Evolutionary conservation across 1,140 invertebrate genomes (phyloP).

Genomic region (Pachyrhynchus sulphureomaculatus): DNA sequence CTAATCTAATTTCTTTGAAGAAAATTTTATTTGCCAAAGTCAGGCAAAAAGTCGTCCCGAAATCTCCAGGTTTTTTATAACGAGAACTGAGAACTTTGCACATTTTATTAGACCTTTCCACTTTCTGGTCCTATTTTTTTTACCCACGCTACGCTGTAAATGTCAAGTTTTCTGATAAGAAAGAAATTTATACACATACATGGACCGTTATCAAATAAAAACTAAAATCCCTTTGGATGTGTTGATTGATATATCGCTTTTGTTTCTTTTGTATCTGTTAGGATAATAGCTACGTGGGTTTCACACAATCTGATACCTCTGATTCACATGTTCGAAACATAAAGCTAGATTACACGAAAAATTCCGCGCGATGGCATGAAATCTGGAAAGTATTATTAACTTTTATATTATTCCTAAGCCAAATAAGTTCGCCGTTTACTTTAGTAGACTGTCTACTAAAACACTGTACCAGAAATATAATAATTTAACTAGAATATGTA

Average conservation of each 20-base stretch:
- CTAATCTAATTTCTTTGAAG: too few relatives aligned
- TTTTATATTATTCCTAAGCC: too few relatives aligned
- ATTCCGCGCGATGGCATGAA: too few relatives aligned
- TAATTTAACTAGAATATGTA: too few relatives aligned
- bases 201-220: conserved; percentile 31
- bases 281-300: conserved; percentile 7
- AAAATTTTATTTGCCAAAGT: too few relatives aligned
- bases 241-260: conserved; percentile 32
- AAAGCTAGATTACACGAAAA: too few relatives aligned
- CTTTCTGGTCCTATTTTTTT: conserved; percentile 22
- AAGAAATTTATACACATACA: conserved; percentile 25
- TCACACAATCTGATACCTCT: conserved; percentile 16
- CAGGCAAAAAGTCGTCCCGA: not conserved
- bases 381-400: too few relatives aligned
- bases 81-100: conserved; percentile 1
- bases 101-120: conserved; percentile 25
- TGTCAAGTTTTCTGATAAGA: conserved; percentile 24
- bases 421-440: too few relatives aligned
- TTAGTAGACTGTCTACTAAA: too few relatives aligned
- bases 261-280: conserved; percentile 23
- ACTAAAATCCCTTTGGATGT: conserved; percentile 27
- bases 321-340: conserved; percentile 17
- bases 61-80: not conserved
- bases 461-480: too few relatives aligned
- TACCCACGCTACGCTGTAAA: conserved; percentile 8